Conservation (phyloP, 2,888 invertebrate genomes). For the Notodonta dromedarius region DNA sequence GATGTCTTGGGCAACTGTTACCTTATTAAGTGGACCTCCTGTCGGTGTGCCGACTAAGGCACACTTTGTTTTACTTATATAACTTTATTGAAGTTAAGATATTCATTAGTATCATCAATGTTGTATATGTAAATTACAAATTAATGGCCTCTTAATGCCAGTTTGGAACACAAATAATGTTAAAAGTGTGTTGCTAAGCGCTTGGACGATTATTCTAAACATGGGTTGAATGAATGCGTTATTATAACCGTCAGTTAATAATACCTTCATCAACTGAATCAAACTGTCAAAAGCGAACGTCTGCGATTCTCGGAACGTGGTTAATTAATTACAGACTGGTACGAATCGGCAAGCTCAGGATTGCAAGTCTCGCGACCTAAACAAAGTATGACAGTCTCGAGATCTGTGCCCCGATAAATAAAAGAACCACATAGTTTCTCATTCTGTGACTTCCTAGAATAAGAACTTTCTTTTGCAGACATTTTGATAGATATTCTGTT, state of each 20-base stretch:
- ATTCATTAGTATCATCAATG: neutral
- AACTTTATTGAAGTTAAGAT: neutral
- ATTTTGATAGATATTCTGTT: slow-evolving; percentile 34
- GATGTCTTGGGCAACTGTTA: too few relatives aligned
- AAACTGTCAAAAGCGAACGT: slow-evolving; percentile 46
- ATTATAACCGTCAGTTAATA: slow-evolving; percentile 43
- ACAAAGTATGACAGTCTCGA: slow-evolving; percentile 17
- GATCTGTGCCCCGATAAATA: slow-evolving; percentile 30
- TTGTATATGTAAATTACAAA: neutral
- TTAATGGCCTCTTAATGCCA: neutral
- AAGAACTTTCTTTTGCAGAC: slow-evolving; percentile 37
- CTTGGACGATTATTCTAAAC: slow-evolving; percentile 17
- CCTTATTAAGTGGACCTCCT: too few relatives aligned
- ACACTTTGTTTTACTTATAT: too few relatives aligned
- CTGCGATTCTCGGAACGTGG: slow-evolving; percentile 35
- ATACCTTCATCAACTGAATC: slow-evolving; percentile 52
- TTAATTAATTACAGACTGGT: slow-evolving; percentile 31
- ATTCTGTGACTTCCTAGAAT: slow-evolving; percentile 29
- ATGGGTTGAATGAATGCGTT: slow-evolving; percentile 23
- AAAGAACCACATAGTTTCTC: slow-evolving; percentile 12
- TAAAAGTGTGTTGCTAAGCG: slow-evolving; percentile 10
- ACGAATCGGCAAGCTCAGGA: slow-evolving; percentile 30
- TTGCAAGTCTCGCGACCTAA: slow-evolving; percentile 4
- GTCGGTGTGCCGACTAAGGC: too few relatives aligned
- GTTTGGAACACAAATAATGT: neutral